A percentile compares a stretch with the other conserved stretches of the same genome.
Evolutionary conservation across 1,140 invertebrate genomes (phyloP).

Genomic region (Nymphalis io): DNA sequence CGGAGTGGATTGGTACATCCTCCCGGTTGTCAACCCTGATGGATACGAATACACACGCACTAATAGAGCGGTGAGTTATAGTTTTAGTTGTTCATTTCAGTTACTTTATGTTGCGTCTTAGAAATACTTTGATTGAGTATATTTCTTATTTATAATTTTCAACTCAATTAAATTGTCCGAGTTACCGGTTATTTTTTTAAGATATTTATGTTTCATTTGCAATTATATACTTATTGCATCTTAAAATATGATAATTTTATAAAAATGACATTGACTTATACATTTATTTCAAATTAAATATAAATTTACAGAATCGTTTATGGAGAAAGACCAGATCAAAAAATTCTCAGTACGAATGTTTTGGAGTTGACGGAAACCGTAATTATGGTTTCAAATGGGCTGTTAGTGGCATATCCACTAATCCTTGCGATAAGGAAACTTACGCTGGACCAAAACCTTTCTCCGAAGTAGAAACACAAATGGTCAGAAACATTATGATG

Average conservation of each 20-base stretch:
- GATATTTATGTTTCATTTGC: too few relatives aligned
- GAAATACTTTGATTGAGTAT: too few relatives aligned
- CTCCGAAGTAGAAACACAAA: constrained; percentile 87
- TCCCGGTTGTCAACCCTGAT: constrained; percentile 84
- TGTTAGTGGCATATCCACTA: constrained; percentile 82
- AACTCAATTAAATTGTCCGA: too few relatives aligned
- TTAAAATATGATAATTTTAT: too few relatives aligned
- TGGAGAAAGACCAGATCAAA: constrained; percentile 83
- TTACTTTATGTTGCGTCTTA: not conserved
- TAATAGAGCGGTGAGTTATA: constrained; percentile 44
- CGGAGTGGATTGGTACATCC: constrained; percentile 84
- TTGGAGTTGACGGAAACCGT: constrained; percentile 84
- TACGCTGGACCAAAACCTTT: constrained; percentile 87
- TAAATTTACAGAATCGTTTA: constrained; percentile 75
- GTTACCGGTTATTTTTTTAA: too few relatives aligned
- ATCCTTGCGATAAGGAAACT: constrained; percentile 85
- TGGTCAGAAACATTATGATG: constrained; percentile 82
- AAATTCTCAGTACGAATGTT: constrained; percentile 68
- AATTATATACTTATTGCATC: too few relatives aligned
- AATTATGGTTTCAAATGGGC: constrained; percentile 86
- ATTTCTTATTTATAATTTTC: too few relatives aligned
- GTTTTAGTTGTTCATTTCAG: not conserved
- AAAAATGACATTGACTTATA: too few relatives aligned
- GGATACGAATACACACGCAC: constrained; percentile 83
- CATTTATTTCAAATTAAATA: not conserved